Evolutionary conservation across 2,888 invertebrate genomes (phyloP).

Genomic region (Pterobdella sp.): DNA sequence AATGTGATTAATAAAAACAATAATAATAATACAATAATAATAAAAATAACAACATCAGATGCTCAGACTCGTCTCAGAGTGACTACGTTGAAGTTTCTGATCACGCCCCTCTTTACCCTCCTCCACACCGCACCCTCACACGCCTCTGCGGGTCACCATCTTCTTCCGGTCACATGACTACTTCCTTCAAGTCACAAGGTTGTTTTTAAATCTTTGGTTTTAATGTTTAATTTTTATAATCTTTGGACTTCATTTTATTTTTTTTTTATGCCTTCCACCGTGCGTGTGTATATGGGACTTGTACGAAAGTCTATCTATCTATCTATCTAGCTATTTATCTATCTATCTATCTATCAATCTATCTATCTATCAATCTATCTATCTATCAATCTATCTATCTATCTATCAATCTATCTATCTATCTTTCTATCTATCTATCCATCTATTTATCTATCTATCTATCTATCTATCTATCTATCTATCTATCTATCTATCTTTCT

Average conservation of each 20-base stretch:
- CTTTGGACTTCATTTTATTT: too few relatives aligned
- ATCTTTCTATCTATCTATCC: neutral
- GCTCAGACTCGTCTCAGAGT: conserved; percentile 1
- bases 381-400: neutral
- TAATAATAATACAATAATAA: too few relatives aligned
- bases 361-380: neutral
- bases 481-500: neutral
- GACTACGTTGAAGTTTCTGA: neutral
- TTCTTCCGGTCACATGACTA: too few relatives aligned
- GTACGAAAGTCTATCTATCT: neutral
- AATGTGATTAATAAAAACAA: too few relatives aligned
- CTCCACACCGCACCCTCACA: neutral
- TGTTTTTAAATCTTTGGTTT: too few relatives aligned
- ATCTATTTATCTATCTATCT: neutral
- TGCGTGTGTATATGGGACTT: too few relatives aligned
- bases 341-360: neutral
- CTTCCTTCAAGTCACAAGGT: too few relatives aligned
- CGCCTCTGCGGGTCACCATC: too few relatives aligned
- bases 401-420: neutral
- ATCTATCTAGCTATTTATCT: neutral
- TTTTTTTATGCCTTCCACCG: too few relatives aligned
- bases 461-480: neutral
- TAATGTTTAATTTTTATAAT: too few relatives aligned
- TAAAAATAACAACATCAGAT: too few relatives aligned
- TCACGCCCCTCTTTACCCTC: neutral